Evolutionary conservation across 2,797 vertebrate species (phyloP), one percentile per base, ranked within the genome.

Genomic region (Bovichtus diacanthus): DNA sequence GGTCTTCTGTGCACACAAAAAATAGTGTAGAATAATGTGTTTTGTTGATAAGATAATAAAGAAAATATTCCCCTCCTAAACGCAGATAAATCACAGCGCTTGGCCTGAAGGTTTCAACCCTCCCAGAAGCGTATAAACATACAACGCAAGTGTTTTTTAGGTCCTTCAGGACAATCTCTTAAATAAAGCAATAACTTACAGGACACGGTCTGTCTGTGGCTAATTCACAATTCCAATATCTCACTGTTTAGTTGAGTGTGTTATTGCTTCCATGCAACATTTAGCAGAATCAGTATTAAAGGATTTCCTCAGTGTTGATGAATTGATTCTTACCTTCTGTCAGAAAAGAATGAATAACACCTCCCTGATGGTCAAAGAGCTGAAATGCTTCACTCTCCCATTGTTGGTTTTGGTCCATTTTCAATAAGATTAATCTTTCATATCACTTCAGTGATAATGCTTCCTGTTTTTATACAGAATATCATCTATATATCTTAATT

Each of bases 241-340:
- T 62, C 49, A 16, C 12, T 4, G 44, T 65, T 65, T 27, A 61
- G 21, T 73, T 36, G 19, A 31, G 29, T 27, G 12, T 58, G 18
- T 68, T 72, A 58, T 38, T 71, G 51, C 29, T 73, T 68, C 53
- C 8, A 71, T 49, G 56, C 59, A 68, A 50, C 27, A 39, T 74
- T 58, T n/a, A 39, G 23, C 21, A 56, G 34, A 41, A 55, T 43
- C 3, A 2, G n/a, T 23, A 43, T 34, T 7, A 31, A 6, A 36
- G 13, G 6, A 23, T 18, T 56, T 56, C 23, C 12, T 31, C 13
- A 13, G n/a, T 46, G 61, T 36, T 69, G 1, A 39, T 60, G 3
- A 36, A n/a, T 31, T 34, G 6, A 34, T 34, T 34, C 34, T 8
- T 34, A 34, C 34, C 34, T 34, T 34, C 31, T 0, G 31, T 34